Conservation (phyloP, 2,888 invertebrate species). For the Leucoptera coffeella region DNA sequence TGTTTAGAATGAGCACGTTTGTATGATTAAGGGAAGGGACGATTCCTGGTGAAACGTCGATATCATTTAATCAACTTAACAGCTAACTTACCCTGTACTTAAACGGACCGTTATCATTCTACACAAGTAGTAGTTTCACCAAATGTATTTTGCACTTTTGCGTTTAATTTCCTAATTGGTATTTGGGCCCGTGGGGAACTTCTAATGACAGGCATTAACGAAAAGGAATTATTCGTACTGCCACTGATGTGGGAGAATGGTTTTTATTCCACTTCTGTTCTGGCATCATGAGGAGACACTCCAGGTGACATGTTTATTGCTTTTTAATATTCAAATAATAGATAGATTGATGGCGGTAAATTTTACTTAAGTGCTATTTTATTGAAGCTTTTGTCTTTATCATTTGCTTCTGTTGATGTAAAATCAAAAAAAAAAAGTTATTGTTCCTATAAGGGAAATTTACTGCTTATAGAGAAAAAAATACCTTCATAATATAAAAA, state of each 20-base stretch:
- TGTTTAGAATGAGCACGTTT: no score
- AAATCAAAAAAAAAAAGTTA: background rate
- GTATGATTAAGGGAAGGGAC: no score
- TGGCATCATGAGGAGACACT: constrained; percentile 10
- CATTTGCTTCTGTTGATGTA: no score
- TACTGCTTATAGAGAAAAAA: background rate
- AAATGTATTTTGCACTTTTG: background rate
- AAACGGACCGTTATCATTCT: no score
- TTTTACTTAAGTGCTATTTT: no score
- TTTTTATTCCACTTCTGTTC: constrained; percentile 7
- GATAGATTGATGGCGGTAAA: background rate
- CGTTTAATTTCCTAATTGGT: constrained; percentile 11
- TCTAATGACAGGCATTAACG: constrained; percentile 5
- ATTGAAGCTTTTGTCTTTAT: no score
- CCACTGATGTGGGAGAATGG: no score
- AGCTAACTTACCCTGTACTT: no score
- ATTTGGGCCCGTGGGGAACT: constrained; percentile 6
- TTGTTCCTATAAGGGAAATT: background rate
- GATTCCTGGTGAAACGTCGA: no score
- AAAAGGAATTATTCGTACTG: background rate
- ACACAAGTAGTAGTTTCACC: no score
- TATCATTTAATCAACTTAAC: no score
- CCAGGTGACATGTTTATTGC: constrained; percentile 7
- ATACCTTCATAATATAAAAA: constrained; percentile 3
- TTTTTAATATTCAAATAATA: background rate